Evolutionary conservation across 1,140 invertebrate species (phyloP), one percentile per base, ranked within the genome.

Genomic region (Drosophila santomea): DNA sequence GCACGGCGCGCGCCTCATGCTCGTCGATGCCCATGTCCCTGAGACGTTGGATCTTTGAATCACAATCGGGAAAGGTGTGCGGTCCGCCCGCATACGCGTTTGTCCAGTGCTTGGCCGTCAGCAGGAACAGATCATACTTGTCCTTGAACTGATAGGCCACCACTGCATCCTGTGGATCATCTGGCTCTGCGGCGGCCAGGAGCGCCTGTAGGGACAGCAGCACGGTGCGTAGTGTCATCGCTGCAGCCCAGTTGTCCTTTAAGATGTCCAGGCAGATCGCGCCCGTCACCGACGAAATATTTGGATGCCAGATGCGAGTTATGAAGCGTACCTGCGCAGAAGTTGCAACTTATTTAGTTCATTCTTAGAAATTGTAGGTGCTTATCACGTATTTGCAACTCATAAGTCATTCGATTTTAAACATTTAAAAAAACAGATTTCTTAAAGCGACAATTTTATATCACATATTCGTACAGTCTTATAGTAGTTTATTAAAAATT

Each of bases 171-270:
- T 98, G 98, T 15, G 98, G 98, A 94, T 99, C 98, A 94, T 98
- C 97, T 10, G 98, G 98, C 93, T 99, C 98, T 5, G 98, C 97
- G 54, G 97, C 96, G 50, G 97, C 96, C 71, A 99, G 93, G 58
- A 99, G 93, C 1, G 98, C 96, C 95, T 99, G 98, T 54, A 99
- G 93, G 1, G 98, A 98, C 4, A 99, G 93, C 55, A 99, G 93
- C 38, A 99, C 98, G 38, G 98, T 99, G 60, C 98, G 94, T 64
- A 99, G 93, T 1, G 98, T 99, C 96, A 99, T 98, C 10, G 99
- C 98, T 58, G 99, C 99, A 72, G 99, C 99, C 99, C 99, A 99
- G 93, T 99, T 98, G 93, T 99, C 98, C 95, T 99, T 99, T 15
- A 99, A 94, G 91, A 99, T 99, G 93, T 99, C 99, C 92, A 99